These are phyloP conservation scores for Enoplosus armatus DNA, from an alignment of 2,797 vertebrate genomes.

Conservation along the genomic window DNA sequence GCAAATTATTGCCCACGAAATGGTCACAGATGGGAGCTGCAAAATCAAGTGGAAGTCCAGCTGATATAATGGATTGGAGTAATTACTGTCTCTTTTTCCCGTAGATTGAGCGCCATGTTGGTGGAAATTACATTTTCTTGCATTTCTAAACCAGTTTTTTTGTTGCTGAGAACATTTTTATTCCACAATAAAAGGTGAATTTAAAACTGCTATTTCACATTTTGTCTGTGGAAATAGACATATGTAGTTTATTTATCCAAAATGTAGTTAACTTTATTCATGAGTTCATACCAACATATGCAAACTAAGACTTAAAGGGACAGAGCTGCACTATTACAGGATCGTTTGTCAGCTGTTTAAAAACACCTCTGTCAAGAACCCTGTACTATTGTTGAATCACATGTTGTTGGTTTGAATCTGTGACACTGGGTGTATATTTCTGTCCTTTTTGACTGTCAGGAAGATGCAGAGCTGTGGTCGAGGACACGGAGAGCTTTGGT, in stretches of 20 bases:
- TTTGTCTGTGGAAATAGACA: background rate
- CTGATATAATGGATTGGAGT: slow-evolving; percentile 41
- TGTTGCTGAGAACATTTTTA: background rate
- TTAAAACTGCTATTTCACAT: background rate
- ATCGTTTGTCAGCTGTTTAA: no score
- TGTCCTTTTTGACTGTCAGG: background rate
- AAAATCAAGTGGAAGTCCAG: slow-evolving; percentile 45
- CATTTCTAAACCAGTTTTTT: background rate
- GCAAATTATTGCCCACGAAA: slow-evolving; percentile 41
- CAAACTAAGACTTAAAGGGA: background rate
- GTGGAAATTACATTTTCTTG: background rate
- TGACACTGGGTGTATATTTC: background rate
- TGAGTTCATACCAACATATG: background rate
- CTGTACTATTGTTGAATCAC: background rate
- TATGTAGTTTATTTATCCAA: background rate
- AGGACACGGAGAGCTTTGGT: no score
- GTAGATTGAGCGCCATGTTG: background rate
- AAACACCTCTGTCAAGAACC: background rate
- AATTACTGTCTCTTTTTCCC: slow-evolving; percentile 15
- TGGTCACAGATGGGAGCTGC: slow-evolving; percentile 53
- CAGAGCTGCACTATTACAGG: background rate
- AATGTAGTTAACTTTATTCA: background rate
- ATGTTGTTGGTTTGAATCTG: background rate
- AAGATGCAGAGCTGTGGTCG: background rate
- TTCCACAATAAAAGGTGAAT: background rate